A percentile compares a stretch with the other conserved stretches of the same genome.
phyloP scores from a whole-genome alignment of 2,888 invertebrate species.

The Pasiphila rectangulata region DNA sequence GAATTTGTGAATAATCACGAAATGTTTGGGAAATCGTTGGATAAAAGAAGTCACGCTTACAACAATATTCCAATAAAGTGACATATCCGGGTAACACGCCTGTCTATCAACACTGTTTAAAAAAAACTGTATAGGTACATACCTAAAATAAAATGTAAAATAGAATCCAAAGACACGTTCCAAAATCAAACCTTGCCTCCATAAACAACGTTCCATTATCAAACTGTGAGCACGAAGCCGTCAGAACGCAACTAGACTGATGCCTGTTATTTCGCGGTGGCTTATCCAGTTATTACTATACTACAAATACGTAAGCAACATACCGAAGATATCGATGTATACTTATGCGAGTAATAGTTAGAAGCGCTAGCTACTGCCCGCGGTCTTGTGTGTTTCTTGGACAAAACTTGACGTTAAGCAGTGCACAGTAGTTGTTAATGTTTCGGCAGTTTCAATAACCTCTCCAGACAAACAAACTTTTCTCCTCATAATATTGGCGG shows the following conservation, averaged over 20 bases:
- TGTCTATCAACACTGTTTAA: too few relatives aligned
- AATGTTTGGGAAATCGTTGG: too few relatives aligned
- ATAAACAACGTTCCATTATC: constrained; percentile 13
- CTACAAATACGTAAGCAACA: constrained; percentile 7
- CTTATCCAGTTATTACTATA: constrained; percentile 25
- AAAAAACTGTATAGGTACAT: too few relatives aligned
- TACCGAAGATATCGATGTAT: constrained; percentile 5
- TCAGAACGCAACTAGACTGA: constrained; percentile 23
- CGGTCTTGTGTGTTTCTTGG: background rate
- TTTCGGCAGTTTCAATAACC: background rate
- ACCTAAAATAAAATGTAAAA: too few relatives aligned
- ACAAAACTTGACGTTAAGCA: background rate
- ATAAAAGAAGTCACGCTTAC: too few relatives aligned
- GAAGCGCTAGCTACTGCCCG: background rate
- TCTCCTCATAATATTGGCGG: background rate
- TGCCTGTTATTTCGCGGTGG: constrained; percentile 28
- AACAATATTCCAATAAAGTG: too few relatives aligned
- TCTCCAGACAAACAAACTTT: background rate
- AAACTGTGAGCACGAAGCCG: constrained; percentile 10
- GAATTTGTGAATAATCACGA: too few relatives aligned
- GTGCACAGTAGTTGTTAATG: too few relatives aligned
- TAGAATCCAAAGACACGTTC: constrained; percentile 2
- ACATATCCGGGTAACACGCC: too few relatives aligned
- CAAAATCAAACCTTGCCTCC: constrained; percentile 3
- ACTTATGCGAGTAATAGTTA: too few relatives aligned